These are phyloP conservation scores for Oxyscelio sp. DNA, from an alignment of 2,888 invertebrate genomes.

Conservation along the genomic window DNA sequence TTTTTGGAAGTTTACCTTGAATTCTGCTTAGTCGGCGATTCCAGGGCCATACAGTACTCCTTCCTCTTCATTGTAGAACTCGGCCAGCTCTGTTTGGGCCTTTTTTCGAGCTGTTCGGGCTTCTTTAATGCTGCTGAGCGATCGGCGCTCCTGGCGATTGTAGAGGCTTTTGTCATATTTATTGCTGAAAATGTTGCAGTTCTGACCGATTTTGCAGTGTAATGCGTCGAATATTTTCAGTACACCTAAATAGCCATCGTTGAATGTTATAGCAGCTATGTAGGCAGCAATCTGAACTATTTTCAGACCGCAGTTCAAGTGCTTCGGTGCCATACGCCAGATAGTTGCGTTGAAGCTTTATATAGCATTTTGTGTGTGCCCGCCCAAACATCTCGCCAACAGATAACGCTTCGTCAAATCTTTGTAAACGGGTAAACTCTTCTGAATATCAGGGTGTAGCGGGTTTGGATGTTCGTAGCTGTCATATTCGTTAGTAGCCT, in stretches of 20 bases:
- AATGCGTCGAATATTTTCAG: not conserved
- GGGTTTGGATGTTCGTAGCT: constrained; percentile 1
- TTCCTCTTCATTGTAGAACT: too few species aligned
- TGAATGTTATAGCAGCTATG: constrained; percentile 12
- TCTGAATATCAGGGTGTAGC: constrained; percentile 21
- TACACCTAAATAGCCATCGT: constrained; percentile 4
- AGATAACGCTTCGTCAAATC: constrained; percentile 16
- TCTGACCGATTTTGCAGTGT: constrained; percentile 14
- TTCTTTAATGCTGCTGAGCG: too few species aligned
- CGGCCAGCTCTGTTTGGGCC: too few species aligned
- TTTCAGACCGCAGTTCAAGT: constrained; percentile 19
- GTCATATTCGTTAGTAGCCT: not conserved
- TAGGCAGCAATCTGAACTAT: constrained; percentile 11
- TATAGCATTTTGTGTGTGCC: constrained; percentile 19
- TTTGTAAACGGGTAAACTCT: constrained; percentile 2
- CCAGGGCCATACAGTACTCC: too few species aligned
- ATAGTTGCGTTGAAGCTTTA: constrained; percentile 28
- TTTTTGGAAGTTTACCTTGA: too few species aligned
- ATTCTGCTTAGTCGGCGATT: too few species aligned
- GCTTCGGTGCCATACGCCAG: constrained; percentile 20
- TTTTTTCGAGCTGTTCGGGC: too few species aligned
- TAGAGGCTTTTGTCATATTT: too few species aligned
- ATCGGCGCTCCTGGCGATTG: too few species aligned
- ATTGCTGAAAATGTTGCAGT: too few species aligned
- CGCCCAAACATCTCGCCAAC: constrained; percentile 13